Conservation (phyloP, 2,888 invertebrate genomes). For the Cremastinae sp. region DNA sequence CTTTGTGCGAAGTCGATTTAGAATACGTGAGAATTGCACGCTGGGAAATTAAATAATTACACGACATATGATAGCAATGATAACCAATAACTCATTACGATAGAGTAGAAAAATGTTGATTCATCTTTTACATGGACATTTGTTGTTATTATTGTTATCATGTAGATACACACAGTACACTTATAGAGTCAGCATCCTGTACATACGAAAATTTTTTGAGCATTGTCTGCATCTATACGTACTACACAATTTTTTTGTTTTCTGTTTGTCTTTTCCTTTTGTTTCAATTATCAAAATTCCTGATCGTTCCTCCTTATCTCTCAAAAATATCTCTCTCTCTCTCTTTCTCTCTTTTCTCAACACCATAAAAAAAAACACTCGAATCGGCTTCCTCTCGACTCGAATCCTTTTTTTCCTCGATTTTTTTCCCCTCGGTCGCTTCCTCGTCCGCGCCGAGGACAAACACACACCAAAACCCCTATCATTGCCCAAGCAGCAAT, state of each 20-base stretch:
- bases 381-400: constrained; percentile 65
- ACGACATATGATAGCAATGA: neutral
- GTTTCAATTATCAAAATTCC: constrained; percentile 78
- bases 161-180: constrained; percentile 44
- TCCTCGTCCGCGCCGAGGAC: constrained; percentile 55
- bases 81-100: neutral
- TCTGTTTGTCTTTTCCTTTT: constrained; percentile 78
- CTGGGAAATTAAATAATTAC: constrained; percentile 15
- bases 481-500: constrained; percentile 83
- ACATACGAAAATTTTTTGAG: constrained; percentile 66
- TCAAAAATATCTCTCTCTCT: constrained; percentile 56
- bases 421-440: constrained; percentile 58
- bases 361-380: constrained; percentile 39
- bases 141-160: constrained; percentile 28
- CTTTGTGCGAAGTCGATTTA: neutral
- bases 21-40: constrained; percentile 26
- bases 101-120: neutral
- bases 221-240: constrained; percentile 76
- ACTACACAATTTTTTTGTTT: constrained; percentile 79
- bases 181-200: constrained; percentile 60
- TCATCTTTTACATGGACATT: neutral
- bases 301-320: constrained; percentile 68
- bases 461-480: constrained; percentile 63
- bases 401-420: constrained; percentile 56
- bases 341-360: constrained; percentile 52